phyloP scores from a whole-genome alignment of 2,888 invertebrate species.

The Mechanitis messenoides region DNA sequence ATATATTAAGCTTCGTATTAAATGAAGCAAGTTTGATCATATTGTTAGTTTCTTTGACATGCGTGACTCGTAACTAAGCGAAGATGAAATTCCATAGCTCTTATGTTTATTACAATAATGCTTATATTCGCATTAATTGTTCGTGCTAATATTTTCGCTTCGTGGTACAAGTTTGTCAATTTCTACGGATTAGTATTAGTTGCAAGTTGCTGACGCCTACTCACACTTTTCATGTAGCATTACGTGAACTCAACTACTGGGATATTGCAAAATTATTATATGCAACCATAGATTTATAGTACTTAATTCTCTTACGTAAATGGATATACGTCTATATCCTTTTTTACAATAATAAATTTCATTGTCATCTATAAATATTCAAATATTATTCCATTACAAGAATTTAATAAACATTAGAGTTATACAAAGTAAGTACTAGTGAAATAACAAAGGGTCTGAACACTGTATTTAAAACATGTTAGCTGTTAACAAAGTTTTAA shows the following conservation, averaged over 20 bases:
- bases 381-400: no score
- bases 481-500: constrained; percentile 50
- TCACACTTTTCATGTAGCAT: constrained; percentile 18
- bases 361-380: no score
- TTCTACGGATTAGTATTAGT: constrained; percentile 33
- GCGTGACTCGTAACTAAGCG: constrained; percentile 12
- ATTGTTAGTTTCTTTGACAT: constrained; percentile 28
- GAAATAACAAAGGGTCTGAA: no score
- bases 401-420: no score
- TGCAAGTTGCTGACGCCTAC: constrained; percentile 19
- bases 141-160: constrained; percentile 6
- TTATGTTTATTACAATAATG: constrained; percentile 10
- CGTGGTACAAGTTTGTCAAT: constrained; percentile 33
- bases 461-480: not conserved
- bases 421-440: no score
- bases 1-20: constrained; percentile 25
- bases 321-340: not conserved
- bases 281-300: not conserved
- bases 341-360: not conserved
- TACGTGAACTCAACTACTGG: constrained; percentile 1
- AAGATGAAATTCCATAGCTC: not conserved
- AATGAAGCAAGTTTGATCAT: constrained; percentile 43
- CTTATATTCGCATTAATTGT: constrained; percentile 3
- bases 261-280: not conserved
- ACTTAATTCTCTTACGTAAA: no score